Base-by-base conservation (phyloP, 2,113 vertebrate genomes). In the Apteryx owenii region DNA sequence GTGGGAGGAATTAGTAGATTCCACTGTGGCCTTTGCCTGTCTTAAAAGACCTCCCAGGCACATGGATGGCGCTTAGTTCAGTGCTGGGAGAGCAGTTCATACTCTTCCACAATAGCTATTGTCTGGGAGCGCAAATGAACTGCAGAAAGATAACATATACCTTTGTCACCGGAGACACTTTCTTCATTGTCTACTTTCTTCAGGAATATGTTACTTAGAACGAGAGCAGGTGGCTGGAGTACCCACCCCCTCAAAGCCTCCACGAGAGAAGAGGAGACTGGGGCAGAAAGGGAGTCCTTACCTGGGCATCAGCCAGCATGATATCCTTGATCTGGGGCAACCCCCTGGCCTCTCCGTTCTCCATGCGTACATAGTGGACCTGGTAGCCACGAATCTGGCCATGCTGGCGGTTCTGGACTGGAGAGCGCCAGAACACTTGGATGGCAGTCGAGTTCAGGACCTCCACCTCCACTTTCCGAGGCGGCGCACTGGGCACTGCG, bases 301-400 rank as follows among this genome's bases (percentile, higher is more conserved):
- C 99, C 99, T 99, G 99, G 92, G 99, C 99, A 1, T 99, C 99
- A 6, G 99, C 99, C 96, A 99, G 98, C 99, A 99, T 99, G 97
- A 99, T 96, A 31, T 99, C 99, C 98, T 99, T 99, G 98, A 99
- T 99, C 86, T 99, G 99, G 89, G 99, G 99, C 89, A 98, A 98
- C 85, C 99, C 99, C 53, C 98, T 98, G 54, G 99, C 99, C 98
- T 99, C 99, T 31, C 99, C 99, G 13, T 99, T 99, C 97, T 99
- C 99, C 98, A 99, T 99, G 42, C 98, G 99, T 2, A 99, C 99
- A 4, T 99, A 99, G 98, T 99, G 99, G 90, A 99, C 99, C 97
- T 99, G 99, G 98, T 99, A 99, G 95, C 99, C 99, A 18, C 99
- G 99, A 92, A 99, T 99, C 98, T 99, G 99, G 70, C 99, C 99